These are phyloP conservation scores for Phortica okadai DNA, from an alignment of 2,888 invertebrate species.

Conservation along the genomic window DNA sequence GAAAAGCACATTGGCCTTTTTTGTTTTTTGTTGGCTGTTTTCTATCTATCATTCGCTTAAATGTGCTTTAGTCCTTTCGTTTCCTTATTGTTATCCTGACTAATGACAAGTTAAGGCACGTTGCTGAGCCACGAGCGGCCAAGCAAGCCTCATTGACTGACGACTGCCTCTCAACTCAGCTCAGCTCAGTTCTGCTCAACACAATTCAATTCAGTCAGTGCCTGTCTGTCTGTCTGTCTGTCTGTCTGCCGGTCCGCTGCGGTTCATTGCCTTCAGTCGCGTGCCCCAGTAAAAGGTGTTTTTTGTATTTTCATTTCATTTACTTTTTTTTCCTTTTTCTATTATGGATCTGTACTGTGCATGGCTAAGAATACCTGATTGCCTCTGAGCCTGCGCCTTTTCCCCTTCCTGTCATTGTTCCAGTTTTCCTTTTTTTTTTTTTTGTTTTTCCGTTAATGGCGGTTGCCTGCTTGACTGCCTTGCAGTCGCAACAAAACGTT, in stretches of 20 bases:
- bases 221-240: neutral
- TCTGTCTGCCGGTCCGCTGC: conserved; percentile 8
- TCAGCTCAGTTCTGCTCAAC: neutral
- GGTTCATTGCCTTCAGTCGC: conserved; percentile 31
- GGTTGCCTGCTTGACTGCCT: conserved; percentile 39
- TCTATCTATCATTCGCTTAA: conserved; percentile 32
- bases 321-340: neutral
- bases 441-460: conserved; percentile 58
- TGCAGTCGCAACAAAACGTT: conserved; percentile 41
- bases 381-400: neutral
- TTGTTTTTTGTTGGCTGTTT: conserved; percentile 58
- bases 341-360: neutral
- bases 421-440: conserved; percentile 45
- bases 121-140: conserved; percentile 40
- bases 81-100: conserved; percentile 51
- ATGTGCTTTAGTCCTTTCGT: conserved; percentile 15
- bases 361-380: conserved; percentile 12
- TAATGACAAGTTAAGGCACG: conserved; percentile 64
- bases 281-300: conserved; percentile 2
- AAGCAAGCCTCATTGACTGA: conserved; percentile 4
- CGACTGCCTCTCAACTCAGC: neutral
- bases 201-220: neutral
- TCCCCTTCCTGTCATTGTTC: neutral
- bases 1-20: conserved; percentile 59
- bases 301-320: conserved; percentile 3